Conservation (phyloP, 1,140 invertebrate genomes). For the Brachionus plicatilis region DNA sequence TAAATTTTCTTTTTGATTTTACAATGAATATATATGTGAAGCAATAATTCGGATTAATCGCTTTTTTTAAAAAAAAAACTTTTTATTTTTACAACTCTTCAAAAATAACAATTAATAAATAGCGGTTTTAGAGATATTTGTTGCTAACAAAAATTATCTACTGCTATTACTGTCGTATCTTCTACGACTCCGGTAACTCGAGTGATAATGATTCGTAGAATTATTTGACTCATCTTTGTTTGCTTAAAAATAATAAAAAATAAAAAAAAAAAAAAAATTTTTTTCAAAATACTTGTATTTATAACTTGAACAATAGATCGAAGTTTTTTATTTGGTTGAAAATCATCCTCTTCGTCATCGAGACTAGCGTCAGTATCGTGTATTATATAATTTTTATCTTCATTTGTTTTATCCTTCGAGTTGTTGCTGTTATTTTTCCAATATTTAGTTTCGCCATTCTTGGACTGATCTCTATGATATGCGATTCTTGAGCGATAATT, state of each 20-base stretch:
- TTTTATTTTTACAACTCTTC: not conserved
- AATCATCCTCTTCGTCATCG: not conserved
- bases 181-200: not conserved
- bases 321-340: conserved; percentile 16
- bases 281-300: not conserved
- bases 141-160: not conserved
- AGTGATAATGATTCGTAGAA: not conserved
- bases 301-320: conserved; percentile 20
- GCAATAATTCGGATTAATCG: not conserved
- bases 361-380: not conserved
- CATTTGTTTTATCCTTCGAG: not conserved
- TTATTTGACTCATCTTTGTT: not conserved
- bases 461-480: not conserved
- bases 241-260: not conserved
- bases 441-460: not conserved
- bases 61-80: not conserved
- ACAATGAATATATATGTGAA: not conserved
- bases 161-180: conserved; percentile 26
- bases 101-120: not conserved
- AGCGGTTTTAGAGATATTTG: not conserved
- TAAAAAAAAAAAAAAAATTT: not conserved
- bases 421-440: not conserved
- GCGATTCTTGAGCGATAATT: not conserved
- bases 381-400: not conserved
- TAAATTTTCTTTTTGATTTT: not conserved